Percentiles rank a stretch among this genome's conserved stretches.
Conservation (phyloP, 1,140 invertebrate genomes). For the Leguminivora glycinivorella region DNA sequence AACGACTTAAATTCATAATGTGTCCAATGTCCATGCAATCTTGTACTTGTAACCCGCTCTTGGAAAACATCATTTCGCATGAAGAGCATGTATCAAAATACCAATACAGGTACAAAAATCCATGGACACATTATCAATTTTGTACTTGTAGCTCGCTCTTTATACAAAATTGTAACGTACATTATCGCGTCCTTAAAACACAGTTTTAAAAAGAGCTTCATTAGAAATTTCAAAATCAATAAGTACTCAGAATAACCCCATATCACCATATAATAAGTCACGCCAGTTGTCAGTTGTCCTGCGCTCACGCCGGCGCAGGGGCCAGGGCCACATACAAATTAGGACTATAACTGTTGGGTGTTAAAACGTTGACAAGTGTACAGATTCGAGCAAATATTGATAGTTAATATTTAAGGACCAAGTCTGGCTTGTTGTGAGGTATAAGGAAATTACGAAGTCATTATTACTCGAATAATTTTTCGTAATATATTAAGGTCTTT, state of each 20-base stretch:
- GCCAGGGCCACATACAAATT: conserved; percentile 56
- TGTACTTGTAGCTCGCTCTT: no score
- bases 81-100: no score
- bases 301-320: conserved; percentile 33
- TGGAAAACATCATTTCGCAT: no score
- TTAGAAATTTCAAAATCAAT: neutral
- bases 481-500: no score
- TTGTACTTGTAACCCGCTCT: no score
- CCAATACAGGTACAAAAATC: no score
- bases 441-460: conserved; percentile 27
- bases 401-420: conserved; percentile 58
- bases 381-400: conserved; percentile 68
- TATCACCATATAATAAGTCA: conserved; percentile 1
- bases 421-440: conserved; percentile 53
- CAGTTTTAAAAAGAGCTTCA: neutral
- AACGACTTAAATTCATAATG: no score
- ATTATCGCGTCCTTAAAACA: neutral
- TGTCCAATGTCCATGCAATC: no score
- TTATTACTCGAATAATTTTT: neutral
- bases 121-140: no score
- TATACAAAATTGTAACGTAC: no score
- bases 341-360: conserved; percentile 64
- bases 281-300: neutral
- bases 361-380: conserved; percentile 72
- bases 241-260: neutral